Base-by-base conservation (phyloP, 2,888 invertebrate genomes). In the Icerya purchasi region DNA sequence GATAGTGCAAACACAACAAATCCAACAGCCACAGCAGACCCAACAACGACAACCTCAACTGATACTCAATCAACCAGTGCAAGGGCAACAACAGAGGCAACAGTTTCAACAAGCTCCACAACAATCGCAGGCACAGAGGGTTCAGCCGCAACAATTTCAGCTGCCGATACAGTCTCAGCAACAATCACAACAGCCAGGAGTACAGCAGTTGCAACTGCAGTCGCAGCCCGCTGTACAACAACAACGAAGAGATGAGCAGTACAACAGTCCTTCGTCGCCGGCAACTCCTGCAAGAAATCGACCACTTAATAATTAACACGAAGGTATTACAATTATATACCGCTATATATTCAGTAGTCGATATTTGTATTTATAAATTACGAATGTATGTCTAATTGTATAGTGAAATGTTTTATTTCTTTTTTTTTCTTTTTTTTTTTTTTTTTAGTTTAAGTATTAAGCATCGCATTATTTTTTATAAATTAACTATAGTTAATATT, bases 31-130 rank as follows among this genome's bases (percentile, higher is more conserved):
- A 10, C 59, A 61, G 25, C 62, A 61, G 21, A 62, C 59, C 14
- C 64, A 64, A 50, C 64, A 61, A 52, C 63, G 62, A 23, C 61
- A 61, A 22, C 60, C 59, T 8, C 64, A 63, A 24, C 55, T 54
- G 2, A 59, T 60, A 24, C n/a, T n/a, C n/a, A n/a, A n/a, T n/a
- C 8, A 5, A 36, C 36, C 36, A 8, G 5, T 36, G 14, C 14
- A 5, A 14, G 8, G 8, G 36, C 61, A 62, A 14, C 63, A 63
- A 20, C 56, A 57, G 23, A 57, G 55, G 10, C 62, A 61, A 50
- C 59, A 58, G 24, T 61, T 51, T 2, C 61, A 60, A 22, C 64
- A 60, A 19, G 8, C 36, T 5, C 14, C 36, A 8, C 59, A 58
- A 51, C 56, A 52, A 53, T 5, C 53, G 22, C 58, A 52, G 2